A percentile compares a stretch with the other conserved stretches of the same genome.
These are phyloP conservation scores for Montipora sp. DNA, from an alignment of 64 coral and sea anemone species.

Conservation along the genomic window DNA sequence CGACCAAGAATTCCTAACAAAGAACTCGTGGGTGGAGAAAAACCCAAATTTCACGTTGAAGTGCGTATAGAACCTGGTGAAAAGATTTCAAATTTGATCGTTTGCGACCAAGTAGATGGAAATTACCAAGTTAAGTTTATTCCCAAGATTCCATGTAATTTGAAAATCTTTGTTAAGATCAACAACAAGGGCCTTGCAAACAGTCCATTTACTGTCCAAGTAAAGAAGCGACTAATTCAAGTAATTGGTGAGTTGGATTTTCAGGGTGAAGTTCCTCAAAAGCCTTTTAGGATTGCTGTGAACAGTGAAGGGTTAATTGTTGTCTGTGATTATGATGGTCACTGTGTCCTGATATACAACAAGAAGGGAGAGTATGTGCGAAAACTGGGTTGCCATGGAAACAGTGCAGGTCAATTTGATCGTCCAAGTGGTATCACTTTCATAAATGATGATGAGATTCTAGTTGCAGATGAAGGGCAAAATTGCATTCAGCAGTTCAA, in stretches of 20 bases:
- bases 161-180: not conserved
- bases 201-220: not conserved
- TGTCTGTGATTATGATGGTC: not conserved
- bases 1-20: not conserved
- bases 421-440: not conserved
- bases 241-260: not conserved
- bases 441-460: slow-evolving; percentile 12
- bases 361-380: not conserved
- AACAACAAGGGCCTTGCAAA: not conserved
- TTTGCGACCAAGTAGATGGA: not conserved
- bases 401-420: not conserved
- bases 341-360: not conserved
- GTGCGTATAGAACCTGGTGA: not conserved
- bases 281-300: not conserved
- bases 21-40: not conserved
- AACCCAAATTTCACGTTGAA: not conserved
- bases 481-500: too few relatives aligned
- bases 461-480: not conserved
- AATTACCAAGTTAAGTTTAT: not conserved
- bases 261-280: not conserved
- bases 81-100: not conserved
- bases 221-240: not conserved
- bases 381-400: not conserved
- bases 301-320: not conserved
- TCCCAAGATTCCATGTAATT: not conserved